Conservation (phyloP, 2,797 vertebrate genomes). For the Diplodus puntazzo region DNA sequence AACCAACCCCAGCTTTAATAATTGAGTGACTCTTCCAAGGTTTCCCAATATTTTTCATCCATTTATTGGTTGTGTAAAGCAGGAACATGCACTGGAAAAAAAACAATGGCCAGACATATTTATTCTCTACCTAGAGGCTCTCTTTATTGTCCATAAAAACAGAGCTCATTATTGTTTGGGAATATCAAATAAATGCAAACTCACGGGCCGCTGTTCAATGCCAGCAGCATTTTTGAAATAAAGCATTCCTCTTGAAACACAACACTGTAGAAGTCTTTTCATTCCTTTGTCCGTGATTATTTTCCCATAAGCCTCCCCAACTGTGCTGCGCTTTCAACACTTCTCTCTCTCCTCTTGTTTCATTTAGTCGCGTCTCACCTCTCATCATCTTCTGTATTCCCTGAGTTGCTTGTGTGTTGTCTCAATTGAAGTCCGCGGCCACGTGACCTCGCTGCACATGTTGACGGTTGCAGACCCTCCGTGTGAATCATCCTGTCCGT, state of each 20-base stretch:
- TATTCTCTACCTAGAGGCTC: conserved; percentile 1
- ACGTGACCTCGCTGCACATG: conserved; percentile 39
- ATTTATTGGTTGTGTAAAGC: background rate
- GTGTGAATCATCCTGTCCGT: conserved; percentile 49
- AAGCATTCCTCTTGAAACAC: conserved; percentile 40
- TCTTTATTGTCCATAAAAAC: conserved; percentile 6
- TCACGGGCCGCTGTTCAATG: background rate
- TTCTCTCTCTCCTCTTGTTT: conserved; percentile 2
- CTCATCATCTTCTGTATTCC: conserved; percentile 5
- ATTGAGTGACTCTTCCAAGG: background rate
- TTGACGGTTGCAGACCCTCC: conserved; percentile 26
- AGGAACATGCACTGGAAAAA: background rate
- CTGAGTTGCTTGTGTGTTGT: background rate
- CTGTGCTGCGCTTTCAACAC: conserved; percentile 10
- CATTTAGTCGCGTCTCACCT: background rate
- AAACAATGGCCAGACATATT: background rate
- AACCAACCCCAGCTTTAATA: no score
- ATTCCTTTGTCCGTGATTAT: conserved; percentile 38
- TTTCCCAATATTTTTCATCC: background rate
- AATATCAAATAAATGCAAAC: conserved; percentile 31
- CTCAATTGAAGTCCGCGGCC: background rate
- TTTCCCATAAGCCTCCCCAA: conserved; percentile 19
- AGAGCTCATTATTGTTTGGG: conserved; percentile 22
- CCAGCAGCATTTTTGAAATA: conserved; percentile 20
- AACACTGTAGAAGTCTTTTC: conserved; percentile 15